Evolutionary conservation across 2,797 vertebrate genomes (phyloP).

Genomic region (Diglossa cyanea): DNA sequence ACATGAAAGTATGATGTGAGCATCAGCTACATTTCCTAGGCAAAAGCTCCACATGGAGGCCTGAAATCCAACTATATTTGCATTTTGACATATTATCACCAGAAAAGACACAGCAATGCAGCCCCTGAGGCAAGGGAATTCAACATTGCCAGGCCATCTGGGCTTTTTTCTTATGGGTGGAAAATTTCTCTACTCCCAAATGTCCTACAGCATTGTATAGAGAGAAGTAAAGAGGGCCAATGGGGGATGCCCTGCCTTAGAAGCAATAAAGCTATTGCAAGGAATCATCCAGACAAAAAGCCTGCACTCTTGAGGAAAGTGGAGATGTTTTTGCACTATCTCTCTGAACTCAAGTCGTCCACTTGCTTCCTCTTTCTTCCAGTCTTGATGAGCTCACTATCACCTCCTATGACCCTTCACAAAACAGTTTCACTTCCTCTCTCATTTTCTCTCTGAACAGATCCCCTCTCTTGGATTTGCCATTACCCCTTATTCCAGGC

Average conservation of each 20-base stretch:
- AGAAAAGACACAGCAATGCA: constrained; percentile 40
- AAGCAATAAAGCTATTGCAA: not conserved
- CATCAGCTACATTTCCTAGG: constrained; percentile 43
- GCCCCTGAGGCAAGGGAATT: constrained; percentile 19
- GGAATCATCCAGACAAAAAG: not conserved
- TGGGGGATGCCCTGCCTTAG: not conserved
- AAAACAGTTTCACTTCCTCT: not conserved
- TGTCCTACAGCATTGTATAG: not conserved
- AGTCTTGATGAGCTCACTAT: not conserved
- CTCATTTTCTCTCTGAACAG: not conserved
- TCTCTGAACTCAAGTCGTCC: not conserved
- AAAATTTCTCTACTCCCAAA: constrained; percentile 30
- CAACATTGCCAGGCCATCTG: constrained; percentile 39
- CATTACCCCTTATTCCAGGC: not conserved
- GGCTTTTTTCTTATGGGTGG: not conserved
- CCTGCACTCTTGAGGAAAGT: not conserved
- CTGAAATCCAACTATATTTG: constrained; percentile 47
- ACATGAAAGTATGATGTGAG: constrained; percentile 49
- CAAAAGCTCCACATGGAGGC: constrained; percentile 49
- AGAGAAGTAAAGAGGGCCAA: not conserved
- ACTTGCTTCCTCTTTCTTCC: constrained; percentile 1
- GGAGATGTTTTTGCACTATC: not conserved
- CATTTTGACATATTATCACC: constrained; percentile 63
- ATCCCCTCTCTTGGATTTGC: not conserved
- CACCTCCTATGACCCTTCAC: not conserved